Evolutionary conservation across 2,888 invertebrate genomes (phyloP).

Genomic region (Caenorhabditis sp.): DNA sequence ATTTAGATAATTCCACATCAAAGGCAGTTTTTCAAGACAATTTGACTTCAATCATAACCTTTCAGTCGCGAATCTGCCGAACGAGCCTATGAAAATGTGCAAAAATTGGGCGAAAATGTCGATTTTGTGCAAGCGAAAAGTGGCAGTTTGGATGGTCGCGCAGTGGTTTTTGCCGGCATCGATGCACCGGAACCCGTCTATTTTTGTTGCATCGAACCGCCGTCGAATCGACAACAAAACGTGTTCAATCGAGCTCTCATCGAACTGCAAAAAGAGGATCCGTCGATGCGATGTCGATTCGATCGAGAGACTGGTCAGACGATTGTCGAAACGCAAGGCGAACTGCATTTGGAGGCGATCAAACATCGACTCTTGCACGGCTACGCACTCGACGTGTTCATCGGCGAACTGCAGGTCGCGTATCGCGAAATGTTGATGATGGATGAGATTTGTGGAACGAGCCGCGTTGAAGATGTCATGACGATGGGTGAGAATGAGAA

Average conservation of each 20-base stretch:
- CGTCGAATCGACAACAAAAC: conserved; percentile 72
- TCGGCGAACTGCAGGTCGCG: conserved; percentile 82
- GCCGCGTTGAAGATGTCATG: conserved; percentile 77
- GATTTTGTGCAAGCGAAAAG: not conserved
- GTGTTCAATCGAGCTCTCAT: conserved; percentile 61
- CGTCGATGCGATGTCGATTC: conserved; percentile 58
- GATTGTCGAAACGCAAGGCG: conserved; percentile 77
- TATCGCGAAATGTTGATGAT: conserved; percentile 58
- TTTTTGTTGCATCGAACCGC: conserved; percentile 94
- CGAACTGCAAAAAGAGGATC: conserved; percentile 60
- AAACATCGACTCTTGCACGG: conserved; percentile 80
- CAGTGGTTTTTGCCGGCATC: conserved; percentile 74
- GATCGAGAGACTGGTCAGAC: conserved; percentile 75
- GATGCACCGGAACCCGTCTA: conserved; percentile 91
- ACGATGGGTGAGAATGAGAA: conserved; percentile 77
- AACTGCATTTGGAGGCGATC: conserved; percentile 85
- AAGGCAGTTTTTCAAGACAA: not conserved
- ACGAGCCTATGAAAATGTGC: conserved; percentile 10
- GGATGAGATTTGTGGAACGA: conserved; percentile 65
- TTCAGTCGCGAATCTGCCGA: conserved; percentile 8
- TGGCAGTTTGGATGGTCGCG: conserved; percentile 5
- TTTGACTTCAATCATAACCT: not conserved
- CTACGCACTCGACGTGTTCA: conserved; percentile 87
- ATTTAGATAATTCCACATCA: too few species aligned
- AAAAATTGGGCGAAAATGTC: not conserved